Conservation (phyloP, 2,113 vertebrate species). For the Xenopus laevis region DNA sequence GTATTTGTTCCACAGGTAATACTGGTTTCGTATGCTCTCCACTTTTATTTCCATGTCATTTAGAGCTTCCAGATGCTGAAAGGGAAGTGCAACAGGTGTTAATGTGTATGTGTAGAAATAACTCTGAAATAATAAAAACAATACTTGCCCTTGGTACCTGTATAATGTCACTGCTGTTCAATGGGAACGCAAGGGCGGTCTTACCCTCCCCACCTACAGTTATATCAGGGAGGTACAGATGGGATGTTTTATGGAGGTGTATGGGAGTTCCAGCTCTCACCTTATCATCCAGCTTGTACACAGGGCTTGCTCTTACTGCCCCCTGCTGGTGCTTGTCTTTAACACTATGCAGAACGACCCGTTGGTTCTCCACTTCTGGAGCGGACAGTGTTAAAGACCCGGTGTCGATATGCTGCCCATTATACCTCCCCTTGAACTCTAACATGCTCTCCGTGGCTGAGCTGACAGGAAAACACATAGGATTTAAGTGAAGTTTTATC, state of each 20-base stretch:
- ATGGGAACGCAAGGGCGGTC: no score
- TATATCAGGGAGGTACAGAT: no score
- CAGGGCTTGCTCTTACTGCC: background rate
- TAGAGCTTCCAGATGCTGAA: background rate
- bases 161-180: no score
- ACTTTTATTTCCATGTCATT: constrained; percentile 3
- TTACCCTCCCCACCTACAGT: no score
- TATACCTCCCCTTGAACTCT: background rate
- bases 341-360: constrained; percentile 5
- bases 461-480: background rate
- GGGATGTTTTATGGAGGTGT: no score
- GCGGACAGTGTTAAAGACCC: background rate
- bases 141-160: no score
- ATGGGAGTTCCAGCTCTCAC: background rate
- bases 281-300: constrained; percentile 29
- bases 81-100: background rate
- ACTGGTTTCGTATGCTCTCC: constrained; percentile 31
- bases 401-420: background rate
- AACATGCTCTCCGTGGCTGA: background rate
- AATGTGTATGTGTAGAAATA: no score
- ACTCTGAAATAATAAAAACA: no score
- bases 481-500: no score
- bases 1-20: constrained; percentile 39
- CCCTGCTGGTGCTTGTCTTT: background rate
- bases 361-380: constrained; percentile 1